Evolutionary conservation across 1,140 invertebrate genomes (phyloP).

Genomic region (Drosophila funebris): DNA sequence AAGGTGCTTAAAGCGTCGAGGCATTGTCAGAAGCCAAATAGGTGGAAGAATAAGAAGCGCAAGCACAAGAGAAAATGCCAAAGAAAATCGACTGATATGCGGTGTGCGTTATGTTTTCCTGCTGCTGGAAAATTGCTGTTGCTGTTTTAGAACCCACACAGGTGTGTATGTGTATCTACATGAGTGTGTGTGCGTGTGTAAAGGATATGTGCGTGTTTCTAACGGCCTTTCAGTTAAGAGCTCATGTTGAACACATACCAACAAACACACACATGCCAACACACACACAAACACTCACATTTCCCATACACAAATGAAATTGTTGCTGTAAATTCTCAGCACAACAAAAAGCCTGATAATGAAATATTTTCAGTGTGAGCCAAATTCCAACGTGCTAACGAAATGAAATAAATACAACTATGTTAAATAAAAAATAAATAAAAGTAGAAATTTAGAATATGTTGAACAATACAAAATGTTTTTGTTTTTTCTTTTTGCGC

Average conservation of each 20-base stretch:
- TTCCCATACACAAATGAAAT: conserved; percentile 4
- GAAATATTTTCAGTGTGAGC: conserved; percentile 30
- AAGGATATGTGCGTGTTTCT: conserved; percentile 46
- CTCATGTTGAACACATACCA: conserved; percentile 9
- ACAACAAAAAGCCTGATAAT: conserved; percentile 20
- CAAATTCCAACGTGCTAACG: conserved; percentile 25
- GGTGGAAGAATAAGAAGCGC: conserved; percentile 41
- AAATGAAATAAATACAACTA: conserved; percentile 33
- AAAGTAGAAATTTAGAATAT: conserved; percentile 44
- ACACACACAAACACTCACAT: not conserved
- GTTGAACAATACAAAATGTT: conserved; percentile 62
- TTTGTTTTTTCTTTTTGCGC: conserved; percentile 17
- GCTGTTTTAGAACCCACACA: conserved; percentile 10
- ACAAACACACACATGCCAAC: not conserved
- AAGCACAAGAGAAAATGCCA: conserved; percentile 24
- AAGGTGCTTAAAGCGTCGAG: conserved; percentile 49
- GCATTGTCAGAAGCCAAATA: conserved; percentile 48
- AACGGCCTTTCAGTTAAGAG: conserved; percentile 36
- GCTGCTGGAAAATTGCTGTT: conserved; percentile 40
- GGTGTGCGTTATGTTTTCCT: conserved; percentile 37
- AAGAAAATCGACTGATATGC: conserved; percentile 32
- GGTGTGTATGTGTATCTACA: conserved; percentile 9
- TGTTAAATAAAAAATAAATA: not conserved
- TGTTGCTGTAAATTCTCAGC: conserved; percentile 19
- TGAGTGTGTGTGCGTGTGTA: not conserved